These are phyloP conservation scores for Virgularia gustaviana DNA, from an alignment of 92 coral and sea anemone genomes.

Conservation along the genomic window DNA sequence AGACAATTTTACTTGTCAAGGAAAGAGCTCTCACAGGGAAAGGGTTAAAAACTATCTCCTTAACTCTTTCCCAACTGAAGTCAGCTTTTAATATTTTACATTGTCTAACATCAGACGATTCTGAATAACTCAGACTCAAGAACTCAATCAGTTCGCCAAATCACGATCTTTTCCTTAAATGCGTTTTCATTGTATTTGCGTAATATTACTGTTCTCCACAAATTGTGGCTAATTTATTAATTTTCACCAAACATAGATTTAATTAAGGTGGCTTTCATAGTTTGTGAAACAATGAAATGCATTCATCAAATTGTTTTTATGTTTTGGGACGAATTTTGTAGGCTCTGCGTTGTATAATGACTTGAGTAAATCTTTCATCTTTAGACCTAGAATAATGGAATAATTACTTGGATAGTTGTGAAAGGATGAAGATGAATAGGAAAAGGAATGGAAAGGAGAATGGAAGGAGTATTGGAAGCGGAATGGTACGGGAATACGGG, in stretches of 20 bases:
- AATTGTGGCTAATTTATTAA: background rate
- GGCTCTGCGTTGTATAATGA: constrained; percentile 38
- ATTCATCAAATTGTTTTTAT: constrained; percentile 61
- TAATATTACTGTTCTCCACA: background rate
- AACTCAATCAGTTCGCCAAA: no score
- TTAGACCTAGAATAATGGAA: constrained; percentile 40
- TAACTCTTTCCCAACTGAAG: no score
- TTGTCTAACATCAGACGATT: no score
- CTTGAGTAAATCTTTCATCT: constrained; percentile 55
- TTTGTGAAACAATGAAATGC: constrained; percentile 67
- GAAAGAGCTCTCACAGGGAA: no score
- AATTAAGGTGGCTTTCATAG: constrained; percentile 48
- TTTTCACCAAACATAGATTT: background rate
- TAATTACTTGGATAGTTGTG: background rate
- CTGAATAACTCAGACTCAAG: no score
- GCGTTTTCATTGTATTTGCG: no score
- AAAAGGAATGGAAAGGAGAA: background rate
- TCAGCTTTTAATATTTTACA: no score
- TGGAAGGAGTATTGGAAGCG: background rate
- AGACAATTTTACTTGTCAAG: no score
- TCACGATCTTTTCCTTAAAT: no score
- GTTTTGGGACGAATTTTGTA: constrained; percentile 58
- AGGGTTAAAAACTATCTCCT: no score
- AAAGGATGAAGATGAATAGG: background rate
- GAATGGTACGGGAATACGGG: background rate